A percentile compares a stretch with the other conserved stretches of the same genome.
phyloP scores from a whole-genome alignment of 2,113 vertebrate species.

The Mastomys coucha region DNA sequence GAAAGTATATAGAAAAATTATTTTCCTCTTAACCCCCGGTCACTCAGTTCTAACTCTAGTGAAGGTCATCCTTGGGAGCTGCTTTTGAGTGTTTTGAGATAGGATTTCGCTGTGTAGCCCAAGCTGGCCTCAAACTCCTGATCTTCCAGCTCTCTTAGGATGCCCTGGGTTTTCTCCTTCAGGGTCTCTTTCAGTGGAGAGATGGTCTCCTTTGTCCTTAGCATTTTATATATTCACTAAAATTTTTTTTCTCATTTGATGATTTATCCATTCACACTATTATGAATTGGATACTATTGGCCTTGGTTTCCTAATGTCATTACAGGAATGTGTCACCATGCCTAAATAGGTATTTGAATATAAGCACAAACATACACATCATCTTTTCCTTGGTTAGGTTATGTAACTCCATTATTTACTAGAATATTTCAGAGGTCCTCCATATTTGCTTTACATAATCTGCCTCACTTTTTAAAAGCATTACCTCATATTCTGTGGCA shows the following conservation, averaged over 20 bases:
- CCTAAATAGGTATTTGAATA: background rate
- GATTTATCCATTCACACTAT: background rate
- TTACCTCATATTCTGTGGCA: background rate
- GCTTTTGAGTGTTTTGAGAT: background rate
- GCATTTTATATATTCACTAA: background rate
- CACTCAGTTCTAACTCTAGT: background rate
- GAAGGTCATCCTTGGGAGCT: background rate
- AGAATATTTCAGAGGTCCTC: background rate
- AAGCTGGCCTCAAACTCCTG: background rate
- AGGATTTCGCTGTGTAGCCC: background rate
- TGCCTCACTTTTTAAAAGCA: background rate
- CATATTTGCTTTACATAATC: background rate
- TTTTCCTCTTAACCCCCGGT: background rate
- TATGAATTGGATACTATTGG: background rate
- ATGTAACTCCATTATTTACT: background rate
- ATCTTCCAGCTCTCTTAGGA: background rate
- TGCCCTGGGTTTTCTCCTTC: background rate
- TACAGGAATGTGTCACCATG: background rate
- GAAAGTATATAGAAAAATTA: conserved; percentile 1
- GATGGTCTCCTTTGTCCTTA: background rate
- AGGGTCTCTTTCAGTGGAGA: background rate
- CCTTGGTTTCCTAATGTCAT: background rate
- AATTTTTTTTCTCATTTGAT: background rate
- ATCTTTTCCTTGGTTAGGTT: background rate
- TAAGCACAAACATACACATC: background rate